Base-by-base conservation (phyloP, 2,797 vertebrate species). In the Onychomys arenicola region DNA sequence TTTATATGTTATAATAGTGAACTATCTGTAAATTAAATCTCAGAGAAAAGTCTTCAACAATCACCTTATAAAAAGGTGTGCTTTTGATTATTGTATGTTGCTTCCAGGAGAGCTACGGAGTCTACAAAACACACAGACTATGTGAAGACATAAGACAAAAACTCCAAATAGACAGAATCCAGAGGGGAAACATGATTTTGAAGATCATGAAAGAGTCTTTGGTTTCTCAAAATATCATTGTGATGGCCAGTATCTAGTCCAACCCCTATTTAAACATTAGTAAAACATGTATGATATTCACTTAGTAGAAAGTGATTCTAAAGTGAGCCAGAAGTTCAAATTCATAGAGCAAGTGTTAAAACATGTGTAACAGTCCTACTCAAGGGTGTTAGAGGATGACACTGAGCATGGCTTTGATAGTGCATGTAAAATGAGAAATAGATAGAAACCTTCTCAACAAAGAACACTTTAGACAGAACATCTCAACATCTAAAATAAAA, bases 401-500 rank as follows among this genome's bases (percentile, higher is more conserved):
- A 5, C 1, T 59, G 27, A 57, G 9, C 5, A 0, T 88, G 91
- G 57, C 14, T 21, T 6, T 0, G n/a, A 10, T 65, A 67, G 71
- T 29, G 89, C 82, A 69, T 5, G 2, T 40, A 21, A 61, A 29
- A 40, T 73, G 77, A 93, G 17, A 92, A 93, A 67, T 0, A 88
- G 3, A 61, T 1, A 84, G 8, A 61, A 94, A 65, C 21, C 29
- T 29, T 32, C 6, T n/a, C 49, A 78, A 78, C 91, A 91, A 49
- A 57, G 2, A 78, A 52, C 2, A 7, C 11, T 71, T 57, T 32
- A 55, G 86, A 92, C 25, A 57, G 5, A 81, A 97, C 83, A 77
- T 67, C 37, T 76, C 3, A 90, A 73, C 37, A 73, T 61, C 52
- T 85, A 10, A 95, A 76, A 71, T 90, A 92, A 95, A 65, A 55